Base-by-base conservation (phyloP, 1,140 invertebrate genomes). In the Archegozetes longisetosus region DNA sequence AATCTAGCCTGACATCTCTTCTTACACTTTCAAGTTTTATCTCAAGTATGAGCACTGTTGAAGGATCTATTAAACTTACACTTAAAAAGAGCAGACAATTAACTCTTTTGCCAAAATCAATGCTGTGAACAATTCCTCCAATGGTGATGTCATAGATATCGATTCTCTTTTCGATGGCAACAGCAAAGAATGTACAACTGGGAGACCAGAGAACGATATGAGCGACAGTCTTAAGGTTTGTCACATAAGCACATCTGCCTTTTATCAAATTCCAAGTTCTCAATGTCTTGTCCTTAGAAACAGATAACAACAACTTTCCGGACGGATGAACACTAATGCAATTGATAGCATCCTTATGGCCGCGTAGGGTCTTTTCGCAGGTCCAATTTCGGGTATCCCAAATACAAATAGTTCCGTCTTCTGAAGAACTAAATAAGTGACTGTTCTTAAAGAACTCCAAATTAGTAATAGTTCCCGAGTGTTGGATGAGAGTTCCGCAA, bases 221-320 rank as follows among this genome's bases (percentile, higher is more conserved):
- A 1, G 46, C 64, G 71, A 73, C 70, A 69, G 67, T 64, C 63
- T 78, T 75, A 2, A 95, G 72, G 71, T 95, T 93, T 2, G 84
- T 89, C 1, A 84, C 82, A 70, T 86, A 96, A 2, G 89, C 88
- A 68, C 80, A 80, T 64, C 87, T 77, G 0, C 90, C 91, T 74
- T 90, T 93, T 0, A 96, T 75, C 60, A 96, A 74, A 76, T 97
- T 93, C 92, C 92, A 97, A 1, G 89, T 93, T 66, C 84, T 76
- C 22, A 96, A 72, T 2, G 84, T 83, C 60, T 80, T 81, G 72
- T 95, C 90, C 58, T 79, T 79, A 20, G 88, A 88, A 20, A 92
- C 78, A 20, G 88, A 86, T 4, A 97, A 70, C 1, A 87, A 86
- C 58, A 96, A 66, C 75, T 68, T 67, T n/a, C 67, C 67, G 67